A percentile compares a stretch with the other conserved stretches of the same genome.
phyloP scores from a whole-genome alignment of 1,140 invertebrate species.

The Rhopalosiphum padi region DNA sequence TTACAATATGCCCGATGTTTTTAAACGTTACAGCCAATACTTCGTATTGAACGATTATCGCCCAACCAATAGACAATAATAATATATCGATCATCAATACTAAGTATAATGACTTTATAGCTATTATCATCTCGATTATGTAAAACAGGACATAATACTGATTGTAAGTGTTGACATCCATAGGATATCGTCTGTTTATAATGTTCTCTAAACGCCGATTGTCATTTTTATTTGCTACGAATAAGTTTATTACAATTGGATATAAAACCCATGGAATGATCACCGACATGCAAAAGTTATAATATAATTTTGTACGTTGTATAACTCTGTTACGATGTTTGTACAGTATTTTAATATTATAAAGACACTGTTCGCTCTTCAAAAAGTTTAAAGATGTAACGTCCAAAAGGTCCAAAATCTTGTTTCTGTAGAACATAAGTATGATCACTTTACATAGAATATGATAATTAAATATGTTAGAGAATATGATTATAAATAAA shows the following conservation, averaged over 20 bases:
- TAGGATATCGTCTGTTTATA: background rate
- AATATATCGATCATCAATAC: background rate
- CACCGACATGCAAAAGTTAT: background rate
- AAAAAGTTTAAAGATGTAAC: background rate
- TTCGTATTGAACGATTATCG: background rate
- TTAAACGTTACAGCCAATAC: background rate
- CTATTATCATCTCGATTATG: background rate
- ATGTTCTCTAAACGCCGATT: background rate
- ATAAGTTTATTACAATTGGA: background rate
- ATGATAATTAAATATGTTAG: background rate
- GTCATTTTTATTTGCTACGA: background rate
- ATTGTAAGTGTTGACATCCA: background rate
- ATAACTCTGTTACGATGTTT: background rate
- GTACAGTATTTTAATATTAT: background rate
- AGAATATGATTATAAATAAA: background rate
- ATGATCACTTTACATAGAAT: background rate
- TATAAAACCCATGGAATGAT: background rate
- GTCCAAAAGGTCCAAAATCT: background rate
- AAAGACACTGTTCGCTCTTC: background rate
- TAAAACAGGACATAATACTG: background rate
- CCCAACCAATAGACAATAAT: background rate
- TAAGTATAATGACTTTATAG: background rate
- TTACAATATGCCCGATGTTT: background rate
- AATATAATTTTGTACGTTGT: background rate
- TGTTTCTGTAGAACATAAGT: background rate